Conservation (phyloP, 2,797 vertebrate species). For the Onychomys torridus region DNA sequence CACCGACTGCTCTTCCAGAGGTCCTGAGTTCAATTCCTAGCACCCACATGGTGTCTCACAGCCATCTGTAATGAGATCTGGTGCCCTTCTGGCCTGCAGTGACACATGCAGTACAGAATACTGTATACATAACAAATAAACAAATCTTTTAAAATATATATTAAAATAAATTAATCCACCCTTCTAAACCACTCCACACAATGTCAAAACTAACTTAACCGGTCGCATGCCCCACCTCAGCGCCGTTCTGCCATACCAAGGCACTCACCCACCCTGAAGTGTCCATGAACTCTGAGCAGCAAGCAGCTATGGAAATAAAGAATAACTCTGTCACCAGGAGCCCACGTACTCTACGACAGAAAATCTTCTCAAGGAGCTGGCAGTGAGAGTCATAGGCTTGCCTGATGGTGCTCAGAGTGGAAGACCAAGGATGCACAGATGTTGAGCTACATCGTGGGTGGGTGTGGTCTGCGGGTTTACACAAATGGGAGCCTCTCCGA, state of each 20-base stretch:
- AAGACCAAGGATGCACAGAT: neutral
- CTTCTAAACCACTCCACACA: neutral
- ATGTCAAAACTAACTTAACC: neutral
- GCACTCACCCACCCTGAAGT: neutral
- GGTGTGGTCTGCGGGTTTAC: neutral
- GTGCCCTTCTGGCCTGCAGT: too few species aligned
- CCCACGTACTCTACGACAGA: neutral
- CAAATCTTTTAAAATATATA: too few species aligned
- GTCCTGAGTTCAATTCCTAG: too few species aligned
- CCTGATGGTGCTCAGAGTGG: neutral
- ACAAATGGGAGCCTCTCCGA: neutral
- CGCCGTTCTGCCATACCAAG: neutral
- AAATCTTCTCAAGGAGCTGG: constrained; percentile 18
- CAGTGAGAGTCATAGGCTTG: neutral
- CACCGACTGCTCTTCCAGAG: too few species aligned
- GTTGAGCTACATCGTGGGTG: neutral
- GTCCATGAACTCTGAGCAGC: neutral
- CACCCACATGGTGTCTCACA: too few species aligned
- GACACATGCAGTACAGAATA: too few species aligned
- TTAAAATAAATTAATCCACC: neutral
- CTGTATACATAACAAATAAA: neutral
- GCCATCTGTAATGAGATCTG: too few species aligned
- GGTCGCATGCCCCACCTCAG: neutral
- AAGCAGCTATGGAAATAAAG: neutral
- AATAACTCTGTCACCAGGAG: neutral